These are phyloP conservation scores for Pocillopora damicornis DNA, from an alignment of 64 coral and sea anemone genomes.

Conservation along the genomic window DNA sequence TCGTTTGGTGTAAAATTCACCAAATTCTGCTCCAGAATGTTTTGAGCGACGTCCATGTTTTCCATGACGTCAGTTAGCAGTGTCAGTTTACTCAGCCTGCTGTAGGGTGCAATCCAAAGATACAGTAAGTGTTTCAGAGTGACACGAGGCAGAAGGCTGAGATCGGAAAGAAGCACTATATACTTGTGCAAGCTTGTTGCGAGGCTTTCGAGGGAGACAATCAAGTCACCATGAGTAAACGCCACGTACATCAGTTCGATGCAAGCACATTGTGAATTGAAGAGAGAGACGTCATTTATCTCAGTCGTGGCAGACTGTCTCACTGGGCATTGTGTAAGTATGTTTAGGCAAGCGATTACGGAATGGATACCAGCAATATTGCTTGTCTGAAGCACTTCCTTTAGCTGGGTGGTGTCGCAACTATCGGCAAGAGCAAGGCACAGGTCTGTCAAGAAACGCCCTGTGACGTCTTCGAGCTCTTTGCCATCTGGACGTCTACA, in stretches of 20 bases:
- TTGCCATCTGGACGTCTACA: constrained; percentile 4
- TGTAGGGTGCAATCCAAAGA: constrained; percentile 41
- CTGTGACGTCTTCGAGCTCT: not conserved
- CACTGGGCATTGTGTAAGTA: constrained; percentile 59
- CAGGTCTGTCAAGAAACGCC: constrained; percentile 4
- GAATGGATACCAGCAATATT: constrained; percentile 31
- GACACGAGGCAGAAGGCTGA: constrained; percentile 31
- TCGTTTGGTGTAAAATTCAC: constrained; percentile 37
- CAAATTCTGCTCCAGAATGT: constrained; percentile 33
- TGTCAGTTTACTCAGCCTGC: not conserved
- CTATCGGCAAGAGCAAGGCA: not conserved
- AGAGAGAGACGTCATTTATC: constrained; percentile 52
- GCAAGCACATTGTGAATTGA: constrained; percentile 64
- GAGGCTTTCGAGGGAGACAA: constrained; percentile 30
- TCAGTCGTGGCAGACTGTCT: constrained; percentile 6
- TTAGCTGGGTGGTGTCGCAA: constrained; percentile 2
- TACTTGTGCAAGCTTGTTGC: constrained; percentile 55
- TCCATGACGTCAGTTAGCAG: not conserved
- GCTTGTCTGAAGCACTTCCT: not conserved
- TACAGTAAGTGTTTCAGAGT: constrained; percentile 46
- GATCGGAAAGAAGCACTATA: constrained; percentile 18
- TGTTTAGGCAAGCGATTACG: constrained; percentile 29
- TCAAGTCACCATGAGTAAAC: constrained; percentile 36
- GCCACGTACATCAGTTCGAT: constrained; percentile 76
- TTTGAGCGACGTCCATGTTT: constrained; percentile 39